A percentile compares a stretch with the other conserved stretches of the same genome.
Evolutionary conservation across 2,113 vertebrate genomes (phyloP).

Genomic region (Burhinus oedicnemus): DNA sequence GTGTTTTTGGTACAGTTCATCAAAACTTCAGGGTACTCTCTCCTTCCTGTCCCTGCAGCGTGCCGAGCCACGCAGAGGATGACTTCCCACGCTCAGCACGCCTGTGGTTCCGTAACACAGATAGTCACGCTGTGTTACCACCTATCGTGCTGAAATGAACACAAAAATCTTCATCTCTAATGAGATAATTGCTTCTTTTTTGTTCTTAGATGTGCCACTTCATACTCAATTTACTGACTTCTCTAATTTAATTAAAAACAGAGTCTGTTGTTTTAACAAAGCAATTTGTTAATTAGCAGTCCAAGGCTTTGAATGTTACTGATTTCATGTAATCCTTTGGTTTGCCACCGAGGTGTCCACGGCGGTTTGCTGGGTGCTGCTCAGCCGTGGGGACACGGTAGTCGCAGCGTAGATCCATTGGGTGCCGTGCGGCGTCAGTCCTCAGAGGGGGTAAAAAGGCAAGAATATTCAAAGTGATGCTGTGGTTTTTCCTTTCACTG

Average conservation of each 20-base stretch:
- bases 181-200: not conserved
- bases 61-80: not conserved
- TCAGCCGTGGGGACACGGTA: not conserved
- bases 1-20: not conserved
- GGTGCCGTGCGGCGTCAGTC: not conserved
- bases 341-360: not conserved
- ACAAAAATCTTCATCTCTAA: not conserved
- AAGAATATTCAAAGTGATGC: not conserved
- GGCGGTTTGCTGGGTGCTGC: not conserved
- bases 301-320: not conserved
- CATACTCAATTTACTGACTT: not conserved
- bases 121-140: not conserved
- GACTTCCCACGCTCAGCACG: not conserved
- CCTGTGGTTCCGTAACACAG: not conserved
- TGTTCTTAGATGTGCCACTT: not conserved
- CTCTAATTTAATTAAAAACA: not conserved
- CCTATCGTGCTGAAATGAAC: not conserved
- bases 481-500: not conserved
- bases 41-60: accelerated
- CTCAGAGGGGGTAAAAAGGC: not conserved
- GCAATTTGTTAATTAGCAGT: not conserved
- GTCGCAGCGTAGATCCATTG: accelerated
- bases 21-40: not conserved
- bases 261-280: not conserved
- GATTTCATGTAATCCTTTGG: not conserved